A percentile compares a stretch with the other conserved stretches of the same genome.
Evolutionary conservation across 1,140 invertebrate genomes (phyloP).

Genomic region (Diorhabda sublineata): DNA sequence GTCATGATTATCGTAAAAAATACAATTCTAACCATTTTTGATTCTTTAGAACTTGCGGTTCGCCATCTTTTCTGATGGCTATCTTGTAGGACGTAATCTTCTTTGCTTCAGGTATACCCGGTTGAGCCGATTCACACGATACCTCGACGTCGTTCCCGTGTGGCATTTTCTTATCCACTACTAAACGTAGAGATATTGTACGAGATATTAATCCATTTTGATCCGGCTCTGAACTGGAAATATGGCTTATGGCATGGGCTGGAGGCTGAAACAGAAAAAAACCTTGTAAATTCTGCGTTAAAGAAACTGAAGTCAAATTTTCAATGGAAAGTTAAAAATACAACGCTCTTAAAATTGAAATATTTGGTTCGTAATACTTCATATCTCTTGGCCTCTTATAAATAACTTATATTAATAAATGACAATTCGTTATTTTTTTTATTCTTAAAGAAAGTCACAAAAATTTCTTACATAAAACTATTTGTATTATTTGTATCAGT

Average conservation of each 20-base stretch:
- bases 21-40: constrained; percentile 16
- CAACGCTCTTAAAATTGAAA: too few species aligned
- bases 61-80: constrained; percentile 10
- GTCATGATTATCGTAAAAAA: too few species aligned
- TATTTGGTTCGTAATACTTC: too few species aligned
- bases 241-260: constrained; percentile 25
- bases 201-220: constrained; percentile 27
- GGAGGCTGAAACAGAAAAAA: constrained; percentile 22
- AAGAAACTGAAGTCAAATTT: not conserved
- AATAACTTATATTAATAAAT: too few species aligned
- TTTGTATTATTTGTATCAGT: too few species aligned
- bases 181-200: constrained; percentile 25
- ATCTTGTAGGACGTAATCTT: constrained; percentile 23
- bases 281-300: not conserved
- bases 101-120: constrained; percentile 28
- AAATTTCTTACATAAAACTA: too few species aligned
- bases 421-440: too few species aligned
- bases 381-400: too few species aligned
- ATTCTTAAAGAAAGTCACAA: too few species aligned
- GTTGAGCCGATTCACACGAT: constrained; percentile 29
- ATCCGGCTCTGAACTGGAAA: constrained; percentile 27
- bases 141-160: constrained; percentile 27
- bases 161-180: constrained; percentile 27
- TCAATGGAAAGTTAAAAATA: too few species aligned
- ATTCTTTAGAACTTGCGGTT: constrained; percentile 24